These are phyloP conservation scores for Meandrina meandrites DNA, from an alignment of 92 coral and sea anemone genomes.

Conservation along the genomic window DNA sequence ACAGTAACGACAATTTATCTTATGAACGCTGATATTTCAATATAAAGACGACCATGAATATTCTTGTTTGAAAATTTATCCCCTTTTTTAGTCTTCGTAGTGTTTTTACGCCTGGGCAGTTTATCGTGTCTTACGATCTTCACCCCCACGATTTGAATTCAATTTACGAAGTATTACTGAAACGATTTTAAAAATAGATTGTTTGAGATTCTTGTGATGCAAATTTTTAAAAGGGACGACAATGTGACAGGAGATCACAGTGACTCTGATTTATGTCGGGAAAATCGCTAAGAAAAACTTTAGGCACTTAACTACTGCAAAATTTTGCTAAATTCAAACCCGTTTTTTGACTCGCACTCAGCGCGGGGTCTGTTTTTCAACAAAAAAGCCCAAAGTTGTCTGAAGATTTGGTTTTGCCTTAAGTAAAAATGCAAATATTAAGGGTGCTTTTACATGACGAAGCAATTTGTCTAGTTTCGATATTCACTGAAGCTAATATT, in stretches of 20 bases:
- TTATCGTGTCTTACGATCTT: neutral
- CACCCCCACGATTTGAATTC: neutral
- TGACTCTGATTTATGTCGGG: neutral
- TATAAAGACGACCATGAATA: neutral
- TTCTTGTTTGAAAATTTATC: neutral
- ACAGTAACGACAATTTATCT: neutral
- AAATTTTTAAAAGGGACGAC: neutral
- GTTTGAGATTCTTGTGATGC: neutral
- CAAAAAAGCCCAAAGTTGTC: neutral
- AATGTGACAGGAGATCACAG: neutral
- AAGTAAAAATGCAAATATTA: slow-evolving; percentile 18
- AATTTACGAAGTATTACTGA: neutral
- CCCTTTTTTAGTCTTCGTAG: neutral
- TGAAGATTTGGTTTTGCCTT: neutral
- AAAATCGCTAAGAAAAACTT: neutral
- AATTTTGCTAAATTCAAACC: neutral
- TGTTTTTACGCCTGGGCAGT: neutral
- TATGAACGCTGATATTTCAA: neutral
- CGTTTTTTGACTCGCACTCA: neutral
- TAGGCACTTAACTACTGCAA: neutral
- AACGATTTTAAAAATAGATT: slow-evolving; percentile 2
- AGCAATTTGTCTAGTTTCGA: neutral
- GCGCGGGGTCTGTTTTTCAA: neutral
- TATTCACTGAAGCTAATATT: neutral
- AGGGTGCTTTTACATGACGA: slow-evolving; percentile 7